Percentiles rank a stretch among this genome's conserved stretches.
These are phyloP conservation scores for Cyanistes caeruleus DNA, from an alignment of 2,113 vertebrate species.

Conservation along the genomic window DNA sequence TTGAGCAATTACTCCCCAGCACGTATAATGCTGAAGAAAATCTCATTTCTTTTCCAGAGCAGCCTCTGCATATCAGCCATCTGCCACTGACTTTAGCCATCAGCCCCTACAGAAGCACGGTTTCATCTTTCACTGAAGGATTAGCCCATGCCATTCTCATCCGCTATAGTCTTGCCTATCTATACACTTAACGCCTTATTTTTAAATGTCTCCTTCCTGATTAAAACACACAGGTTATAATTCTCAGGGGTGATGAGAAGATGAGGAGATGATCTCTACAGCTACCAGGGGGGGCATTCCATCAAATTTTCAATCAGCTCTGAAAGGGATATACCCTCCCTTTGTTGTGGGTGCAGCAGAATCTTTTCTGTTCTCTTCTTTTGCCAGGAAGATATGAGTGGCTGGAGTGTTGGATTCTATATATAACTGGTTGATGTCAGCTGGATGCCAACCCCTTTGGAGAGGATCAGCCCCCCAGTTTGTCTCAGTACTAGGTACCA, in stretches of 20 bases:
- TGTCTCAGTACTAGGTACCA: slow-evolving; percentile 76
- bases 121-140: slow-evolving; percentile 67
- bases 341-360: slow-evolving; percentile 60
- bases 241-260: slow-evolving; percentile 24
- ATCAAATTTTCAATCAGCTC: slow-evolving; percentile 11
- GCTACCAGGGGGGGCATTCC: background rate
- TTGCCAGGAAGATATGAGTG: slow-evolving; percentile 81
- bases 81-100: slow-evolving; percentile 41
- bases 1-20: background rate
- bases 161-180: slow-evolving; percentile 43
- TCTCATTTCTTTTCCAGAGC: slow-evolving; percentile 23
- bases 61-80: background rate
- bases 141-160: slow-evolving; percentile 60
- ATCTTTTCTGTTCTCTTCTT: slow-evolving; percentile 71
- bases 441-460: slow-evolving; percentile 85
- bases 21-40: background rate
- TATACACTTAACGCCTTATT: slow-evolving; percentile 51
- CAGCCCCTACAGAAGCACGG: background rate
- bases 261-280: background rate
- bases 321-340: slow-evolving; percentile 43
- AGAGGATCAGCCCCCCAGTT: slow-evolving; percentile 81
- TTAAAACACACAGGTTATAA: background rate
- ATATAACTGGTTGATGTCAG: slow-evolving; percentile 98
- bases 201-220: slow-evolving; percentile 32
- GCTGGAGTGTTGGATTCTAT: slow-evolving; percentile 85